Evolutionary conservation across 2,113 vertebrate genomes (phyloP), one percentile per base, ranked within the genome.

Genomic region (Siphamia tubifer): DNA sequence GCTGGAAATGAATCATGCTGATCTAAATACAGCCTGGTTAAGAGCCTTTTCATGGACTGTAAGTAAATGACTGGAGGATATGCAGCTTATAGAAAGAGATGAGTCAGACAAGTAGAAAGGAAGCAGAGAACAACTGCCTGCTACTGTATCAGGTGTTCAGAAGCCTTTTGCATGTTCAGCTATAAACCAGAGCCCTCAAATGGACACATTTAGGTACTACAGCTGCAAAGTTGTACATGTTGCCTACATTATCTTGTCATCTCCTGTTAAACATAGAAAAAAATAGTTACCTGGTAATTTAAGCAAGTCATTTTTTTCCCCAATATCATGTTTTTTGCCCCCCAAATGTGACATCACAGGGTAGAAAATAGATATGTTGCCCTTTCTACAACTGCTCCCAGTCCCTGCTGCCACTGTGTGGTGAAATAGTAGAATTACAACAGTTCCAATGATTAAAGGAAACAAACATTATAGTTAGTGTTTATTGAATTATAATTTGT

Each of bases 51-150:
- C 16, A 10, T 35, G 71, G 30, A 40, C 58, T 47, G 63, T 19
- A 21, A 52, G 63, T 54, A 67, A 8, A n/a, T 32, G 48, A 69
- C 52, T 61, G 68, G 65, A 74, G 64, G 70, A 72, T 79, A 72
- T 54, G 72, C 35, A 56, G 71, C 76, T 77, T 28, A 82, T 79
- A 82, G 77, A 88, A 83, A 80, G 44, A 68, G 82, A 85, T 87
- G 88, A 88, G 79, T 90, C 86, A 88, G 76, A 75, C 61, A 35
- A 54, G 42, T 55, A 16, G 19, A 54, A 38, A 53, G 31, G 10
- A 60, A 57, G 64, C 69, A 55, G 44, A 68, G 24, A 69, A 69
- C 39, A 49, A 67, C 35, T 19, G 47, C 8, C 36, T 49, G 68
- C 47, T 35, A 21, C 62, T 8, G 49, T 32, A 61, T 62, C 54